Conservation (phyloP, 2,113 vertebrate genomes). For the Probosciger aterrimus region DNA sequence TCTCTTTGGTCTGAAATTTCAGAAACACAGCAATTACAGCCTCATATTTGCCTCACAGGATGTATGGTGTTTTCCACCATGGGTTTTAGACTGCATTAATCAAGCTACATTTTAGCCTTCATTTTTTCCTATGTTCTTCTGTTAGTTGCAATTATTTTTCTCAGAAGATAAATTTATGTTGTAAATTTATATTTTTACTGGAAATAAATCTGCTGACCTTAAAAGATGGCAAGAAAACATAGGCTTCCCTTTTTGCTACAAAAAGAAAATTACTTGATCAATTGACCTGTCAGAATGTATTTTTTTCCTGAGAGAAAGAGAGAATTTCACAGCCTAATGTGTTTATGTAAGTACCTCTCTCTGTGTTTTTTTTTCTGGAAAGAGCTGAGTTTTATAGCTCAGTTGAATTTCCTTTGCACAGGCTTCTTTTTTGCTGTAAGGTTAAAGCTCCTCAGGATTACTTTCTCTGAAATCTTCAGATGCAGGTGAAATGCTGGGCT, state of each 20-base stretch:
- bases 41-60: neutral
- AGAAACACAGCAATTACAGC: neutral
- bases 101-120: neutral
- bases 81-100: neutral
- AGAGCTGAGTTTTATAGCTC: rapidly evolving
- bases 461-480: neutral
- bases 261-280: neutral
- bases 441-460: neutral
- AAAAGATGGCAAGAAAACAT: neutral
- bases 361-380: neutral
- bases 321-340: neutral
- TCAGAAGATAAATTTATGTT: neutral
- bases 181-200: neutral
- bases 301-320: neutral
- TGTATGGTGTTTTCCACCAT: neutral
- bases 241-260: neutral
- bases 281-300: neutral
- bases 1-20: neutral
- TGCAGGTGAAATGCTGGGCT: neutral
- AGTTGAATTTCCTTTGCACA: neutral
- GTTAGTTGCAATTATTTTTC: neutral
- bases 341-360: rapidly evolving
- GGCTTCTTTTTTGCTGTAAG: neutral
- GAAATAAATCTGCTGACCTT: neutral
- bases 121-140: neutral